Evolutionary conservation across 2,113 vertebrate species (phyloP), one percentile per base, ranked within the genome.

Genomic region (Paracanthobrama guichenoti): DNA sequence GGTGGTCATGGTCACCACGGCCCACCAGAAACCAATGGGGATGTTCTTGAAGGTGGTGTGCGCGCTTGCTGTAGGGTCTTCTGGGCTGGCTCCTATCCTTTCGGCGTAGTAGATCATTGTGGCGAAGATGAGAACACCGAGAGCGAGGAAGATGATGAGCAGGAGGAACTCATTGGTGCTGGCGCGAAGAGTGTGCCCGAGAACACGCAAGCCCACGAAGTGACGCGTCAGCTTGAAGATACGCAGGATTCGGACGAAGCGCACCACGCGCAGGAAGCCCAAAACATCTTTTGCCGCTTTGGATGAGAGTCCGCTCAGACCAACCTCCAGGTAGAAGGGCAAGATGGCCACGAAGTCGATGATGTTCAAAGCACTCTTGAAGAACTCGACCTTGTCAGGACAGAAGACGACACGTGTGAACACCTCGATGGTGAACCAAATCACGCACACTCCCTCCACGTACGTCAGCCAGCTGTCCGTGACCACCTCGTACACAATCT

Each of bases 101-200:
- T 99, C 97, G 0, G 97, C 97, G 11, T 98, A 99, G 88, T 98
- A 99, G 87, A 99, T 99, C 97, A 98, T 98, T 35, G 97, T 98
- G 94, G 97, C 97, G 10, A 98, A 99, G 86, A 99, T 99, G 67
- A 99, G 91, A 10, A 99, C 97, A 0, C 97, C 97, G 0, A 99
- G 86, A 91, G 97, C 97, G 3, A 99, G 90, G 92, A 99, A 99
- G 89, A 99, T 99, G 88, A 99, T 97, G 8, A 99, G 95, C 14
- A 99, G 94, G 44, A 98, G 93, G 92, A 99, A 99, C 86, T 99
- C 97, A 5, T 98, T 99, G 90, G 97, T 99, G 93, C 97, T 98
- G 92, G 97, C 97, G 0, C 96, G 93, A 0, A 99, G 90, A 0
- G 97, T 99, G 93, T 99, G 97, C 10, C 97, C 97, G 67, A 99